Evolutionary conservation across 2,113 vertebrate species (phyloP).

Genomic region (Lontra canadensis): DNA sequence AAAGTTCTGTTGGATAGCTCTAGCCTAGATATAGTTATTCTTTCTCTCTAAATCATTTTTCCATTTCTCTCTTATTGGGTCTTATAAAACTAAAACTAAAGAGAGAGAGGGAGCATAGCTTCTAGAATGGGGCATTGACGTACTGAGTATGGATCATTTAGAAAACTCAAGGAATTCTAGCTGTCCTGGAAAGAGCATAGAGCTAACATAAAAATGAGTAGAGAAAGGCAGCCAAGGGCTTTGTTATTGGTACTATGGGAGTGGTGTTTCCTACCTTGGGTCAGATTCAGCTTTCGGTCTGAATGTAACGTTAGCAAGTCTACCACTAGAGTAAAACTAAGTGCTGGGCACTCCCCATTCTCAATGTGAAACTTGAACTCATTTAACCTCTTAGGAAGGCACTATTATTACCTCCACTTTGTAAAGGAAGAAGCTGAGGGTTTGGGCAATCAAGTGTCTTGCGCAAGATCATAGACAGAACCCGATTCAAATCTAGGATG

Average conservation of each 20-base stretch:
- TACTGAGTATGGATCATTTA: neutral
- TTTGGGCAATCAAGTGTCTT: neutral
- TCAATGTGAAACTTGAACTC: neutral
- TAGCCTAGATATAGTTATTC: neutral
- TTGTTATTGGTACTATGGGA: neutral
- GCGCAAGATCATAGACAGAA: neutral
- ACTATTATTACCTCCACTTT: neutral
- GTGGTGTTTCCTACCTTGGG: neutral
- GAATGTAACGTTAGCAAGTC: neutral
- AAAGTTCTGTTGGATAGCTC: neutral
- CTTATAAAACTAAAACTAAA: slow-evolving; percentile 8
- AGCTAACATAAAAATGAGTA: neutral
- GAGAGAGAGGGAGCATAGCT: neutral
- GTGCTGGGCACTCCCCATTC: neutral
- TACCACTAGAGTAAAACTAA: neutral
- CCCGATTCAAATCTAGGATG: neutral
- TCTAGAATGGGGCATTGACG: neutral
- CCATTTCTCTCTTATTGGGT: neutral
- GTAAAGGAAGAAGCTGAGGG: neutral
- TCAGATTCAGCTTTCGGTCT: neutral
- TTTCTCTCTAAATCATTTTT: neutral
- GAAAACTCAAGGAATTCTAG: neutral
- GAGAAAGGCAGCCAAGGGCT: neutral
- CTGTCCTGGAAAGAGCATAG: neutral
- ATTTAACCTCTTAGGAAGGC: neutral